phyloP scores from a whole-genome alignment of 1,140 invertebrate genomes.

The Helicorthomorpha holstii region DNA sequence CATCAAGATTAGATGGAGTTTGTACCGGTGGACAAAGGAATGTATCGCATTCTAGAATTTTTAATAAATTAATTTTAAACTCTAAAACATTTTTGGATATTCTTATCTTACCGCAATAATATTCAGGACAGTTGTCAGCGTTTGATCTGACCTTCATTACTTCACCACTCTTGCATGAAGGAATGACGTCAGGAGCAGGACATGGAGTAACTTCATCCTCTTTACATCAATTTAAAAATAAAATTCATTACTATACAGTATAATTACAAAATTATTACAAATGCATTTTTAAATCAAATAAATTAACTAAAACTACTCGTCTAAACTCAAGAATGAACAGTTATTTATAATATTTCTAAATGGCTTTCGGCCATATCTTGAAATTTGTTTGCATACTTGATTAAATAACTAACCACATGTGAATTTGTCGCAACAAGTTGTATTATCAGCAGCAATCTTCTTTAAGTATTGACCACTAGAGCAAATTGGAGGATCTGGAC shows the following conservation, averaged over 20 bases:
- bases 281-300: not conserved
- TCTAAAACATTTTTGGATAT: not conserved
- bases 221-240: no score
- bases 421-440: slow-evolving; percentile 18
- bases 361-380: no score
- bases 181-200: no score
- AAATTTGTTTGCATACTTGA: no score
- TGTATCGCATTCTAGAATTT: slow-evolving; percentile 11
- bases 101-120: slow-evolving; percentile 5
- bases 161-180: not conserved
- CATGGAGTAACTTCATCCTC: no score
- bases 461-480: slow-evolving; percentile 10
- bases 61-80: not conserved
- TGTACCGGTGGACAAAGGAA: slow-evolving; percentile 5
- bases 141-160: not conserved
- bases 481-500: slow-evolving; percentile 12
- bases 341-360: not conserved
- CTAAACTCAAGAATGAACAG: not conserved
- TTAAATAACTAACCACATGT: slow-evolving; percentile 3
- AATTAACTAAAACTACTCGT: not conserved
- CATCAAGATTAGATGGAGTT: slow-evolving; percentile 8
- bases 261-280: not conserved
- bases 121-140: not conserved
- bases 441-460: slow-evolving; percentile 7
- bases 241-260: not conserved